Percentiles rank a stretch among this genome's conserved stretches.
phyloP scores from a whole-genome alignment of 2,888 invertebrate species.

The Campopleginae sp. region DNA sequence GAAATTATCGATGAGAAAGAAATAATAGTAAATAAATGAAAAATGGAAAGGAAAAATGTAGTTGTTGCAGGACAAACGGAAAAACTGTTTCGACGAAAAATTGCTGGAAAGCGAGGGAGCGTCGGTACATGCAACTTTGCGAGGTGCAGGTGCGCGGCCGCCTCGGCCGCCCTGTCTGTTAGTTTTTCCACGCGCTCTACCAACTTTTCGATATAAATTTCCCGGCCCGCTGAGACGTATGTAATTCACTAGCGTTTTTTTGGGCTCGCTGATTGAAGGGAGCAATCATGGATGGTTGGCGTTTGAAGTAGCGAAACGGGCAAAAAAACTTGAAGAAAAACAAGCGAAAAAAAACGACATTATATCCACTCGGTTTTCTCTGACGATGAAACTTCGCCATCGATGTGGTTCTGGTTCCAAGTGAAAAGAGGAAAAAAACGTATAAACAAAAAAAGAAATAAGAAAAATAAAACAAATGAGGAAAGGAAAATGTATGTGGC shows the following conservation, averaged over 20 bases:
- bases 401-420: conserved; percentile 38
- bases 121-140: conserved; percentile 26
- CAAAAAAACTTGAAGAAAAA: conserved; percentile 38
- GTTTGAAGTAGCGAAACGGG: conserved; percentile 53
- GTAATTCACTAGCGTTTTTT: conserved; percentile 68
- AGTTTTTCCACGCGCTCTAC: conserved; percentile 37
- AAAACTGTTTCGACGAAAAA: conserved; percentile 1
- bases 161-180: background rate
- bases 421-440: background rate
- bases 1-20: background rate
- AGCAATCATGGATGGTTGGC: conserved; percentile 56
- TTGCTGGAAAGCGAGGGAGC: background rate
- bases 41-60: background rate
- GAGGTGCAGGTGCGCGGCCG: conserved; percentile 25
- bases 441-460: conserved; percentile 10
- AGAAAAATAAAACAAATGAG: conserved; percentile 19
- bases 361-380: conserved; percentile 34
- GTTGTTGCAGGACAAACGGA: background rate
- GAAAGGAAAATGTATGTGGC: conserved; percentile 15
- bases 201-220: conserved; percentile 69
- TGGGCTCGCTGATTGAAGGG: conserved; percentile 60
- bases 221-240: conserved; percentile 65
- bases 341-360: conserved; percentile 42
- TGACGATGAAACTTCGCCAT: conserved; percentile 57
- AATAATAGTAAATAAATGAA: background rate